Percentiles rank a stretch among this genome's conserved stretches.
Conservation (phyloP, 2,888 invertebrate genomes). For the Catocala fraxini region DNA sequence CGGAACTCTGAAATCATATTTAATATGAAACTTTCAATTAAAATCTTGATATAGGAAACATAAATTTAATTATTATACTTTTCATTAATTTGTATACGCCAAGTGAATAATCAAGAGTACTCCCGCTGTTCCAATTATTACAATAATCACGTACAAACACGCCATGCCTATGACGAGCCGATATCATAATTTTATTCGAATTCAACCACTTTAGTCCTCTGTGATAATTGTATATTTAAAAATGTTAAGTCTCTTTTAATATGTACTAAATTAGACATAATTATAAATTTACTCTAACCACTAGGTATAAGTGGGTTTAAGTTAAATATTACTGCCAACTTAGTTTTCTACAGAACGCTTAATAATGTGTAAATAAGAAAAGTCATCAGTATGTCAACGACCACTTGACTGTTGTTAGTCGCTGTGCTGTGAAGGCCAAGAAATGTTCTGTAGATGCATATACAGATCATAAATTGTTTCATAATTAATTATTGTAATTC, state of each 20-base stretch:
- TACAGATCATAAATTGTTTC: no score
- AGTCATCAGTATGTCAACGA: no score
- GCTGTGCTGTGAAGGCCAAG: no score
- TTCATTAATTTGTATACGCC: constrained; percentile 48
- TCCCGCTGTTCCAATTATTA: constrained; percentile 52
- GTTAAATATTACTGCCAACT: no score
- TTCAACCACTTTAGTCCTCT: constrained; percentile 27
- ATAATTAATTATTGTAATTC: no score
- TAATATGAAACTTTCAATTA: constrained; percentile 38
- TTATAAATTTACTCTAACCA: no score
- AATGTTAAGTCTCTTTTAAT: not conserved
- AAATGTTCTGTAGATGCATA: no score
- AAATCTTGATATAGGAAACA: constrained; percentile 23
- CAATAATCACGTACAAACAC: constrained; percentile 56
- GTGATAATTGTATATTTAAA: constrained; percentile 24
- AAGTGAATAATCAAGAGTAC: constrained; percentile 48
- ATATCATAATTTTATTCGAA: constrained; percentile 51
- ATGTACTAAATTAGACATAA: no score
- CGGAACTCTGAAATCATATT: constrained; percentile 12
- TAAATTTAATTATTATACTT: constrained; percentile 44
- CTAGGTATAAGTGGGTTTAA: no score
- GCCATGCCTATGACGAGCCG: constrained; percentile 35
- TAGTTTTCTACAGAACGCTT: no score
- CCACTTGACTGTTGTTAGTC: no score
- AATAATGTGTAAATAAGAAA: no score